Evolutionary conservation across 2,113 vertebrate genomes (phyloP).

Genomic region (Morphnarchus princeps): DNA sequence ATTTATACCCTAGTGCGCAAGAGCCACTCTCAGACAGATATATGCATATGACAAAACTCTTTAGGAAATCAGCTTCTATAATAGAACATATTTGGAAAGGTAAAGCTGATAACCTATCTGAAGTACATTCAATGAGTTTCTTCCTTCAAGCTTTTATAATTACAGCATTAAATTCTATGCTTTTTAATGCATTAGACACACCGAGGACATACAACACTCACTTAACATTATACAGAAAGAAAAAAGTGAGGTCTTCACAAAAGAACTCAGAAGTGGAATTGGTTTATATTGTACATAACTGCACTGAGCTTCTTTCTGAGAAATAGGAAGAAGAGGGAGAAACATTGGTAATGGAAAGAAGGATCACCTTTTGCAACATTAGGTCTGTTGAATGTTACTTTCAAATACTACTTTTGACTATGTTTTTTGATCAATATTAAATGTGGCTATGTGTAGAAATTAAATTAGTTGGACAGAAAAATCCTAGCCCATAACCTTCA

Average conservation of each 20-base stretch:
- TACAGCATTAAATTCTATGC: background rate
- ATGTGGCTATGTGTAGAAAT: background rate
- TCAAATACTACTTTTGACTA: background rate
- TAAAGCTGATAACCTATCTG: constrained; percentile 4
- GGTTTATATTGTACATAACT: background rate
- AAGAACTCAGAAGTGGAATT: background rate
- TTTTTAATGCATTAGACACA: constrained; percentile 10
- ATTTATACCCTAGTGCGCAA: background rate
- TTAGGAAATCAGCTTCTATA: constrained; percentile 3
- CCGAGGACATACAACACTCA: background rate
- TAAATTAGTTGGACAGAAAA: background rate
- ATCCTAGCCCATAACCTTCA: background rate
- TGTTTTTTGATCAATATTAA: background rate
- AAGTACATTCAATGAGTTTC: background rate
- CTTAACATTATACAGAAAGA: fast-evolving
- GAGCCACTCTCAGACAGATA: background rate
- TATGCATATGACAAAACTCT: fast-evolving
- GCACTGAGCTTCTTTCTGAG: background rate
- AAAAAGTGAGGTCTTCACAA: background rate
- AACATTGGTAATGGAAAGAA: background rate
- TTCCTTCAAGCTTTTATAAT: background rate
- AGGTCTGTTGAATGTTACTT: background rate
- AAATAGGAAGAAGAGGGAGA: background rate
- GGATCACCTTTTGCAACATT: background rate
- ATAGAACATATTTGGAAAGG: background rate